Percentiles rank a stretch among this genome's conserved stretches.
Conservation (phyloP, 2,797 vertebrate species). For the Sparus aurata region DNA sequence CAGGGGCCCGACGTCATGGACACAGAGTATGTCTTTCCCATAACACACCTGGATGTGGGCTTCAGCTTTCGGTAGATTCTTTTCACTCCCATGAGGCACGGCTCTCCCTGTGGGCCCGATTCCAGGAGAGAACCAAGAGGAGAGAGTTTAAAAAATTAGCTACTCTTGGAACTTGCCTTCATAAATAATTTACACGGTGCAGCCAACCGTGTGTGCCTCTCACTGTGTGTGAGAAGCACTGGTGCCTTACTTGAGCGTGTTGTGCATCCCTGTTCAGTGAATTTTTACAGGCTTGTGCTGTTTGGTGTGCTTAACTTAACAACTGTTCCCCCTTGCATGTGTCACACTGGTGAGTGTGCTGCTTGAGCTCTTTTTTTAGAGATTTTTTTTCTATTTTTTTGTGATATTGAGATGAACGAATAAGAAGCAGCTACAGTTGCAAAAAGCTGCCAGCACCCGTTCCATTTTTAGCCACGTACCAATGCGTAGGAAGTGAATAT, state of each 20-base stretch:
- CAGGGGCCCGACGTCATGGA: constrained; percentile 93
- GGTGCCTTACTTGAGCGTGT: constrained; percentile 16
- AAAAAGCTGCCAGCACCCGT: constrained; percentile 32
- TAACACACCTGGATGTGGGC: constrained; percentile 93
- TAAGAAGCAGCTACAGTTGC: constrained; percentile 25
- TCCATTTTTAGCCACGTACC: constrained; percentile 63
- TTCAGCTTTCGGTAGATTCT: constrained; percentile 95
- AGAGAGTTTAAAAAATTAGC: constrained; percentile 32
- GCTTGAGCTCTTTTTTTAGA: constrained; percentile 37
- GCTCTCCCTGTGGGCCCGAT: constrained; percentile 89
- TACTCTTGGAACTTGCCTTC: constrained; percentile 45
- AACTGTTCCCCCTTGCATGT: constrained; percentile 41
- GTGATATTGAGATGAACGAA: constrained; percentile 38
- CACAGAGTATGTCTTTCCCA: constrained; percentile 91
- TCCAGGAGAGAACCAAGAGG: neutral
- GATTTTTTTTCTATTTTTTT: constrained; percentile 13
- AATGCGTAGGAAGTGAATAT: constrained; percentile 46
- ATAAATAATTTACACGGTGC: constrained; percentile 72
- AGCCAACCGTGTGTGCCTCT: constrained; percentile 40
- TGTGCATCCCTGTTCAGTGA: constrained; percentile 22
- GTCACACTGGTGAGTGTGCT: constrained; percentile 41
- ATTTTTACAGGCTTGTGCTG: constrained; percentile 31
- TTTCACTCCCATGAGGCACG: constrained; percentile 98
- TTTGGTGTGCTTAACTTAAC: constrained; percentile 47
- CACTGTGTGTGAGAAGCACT: constrained; percentile 48